phyloP scores from a whole-genome alignment of 2,888 invertebrate species.

The Drosophila koepferae region DNA sequence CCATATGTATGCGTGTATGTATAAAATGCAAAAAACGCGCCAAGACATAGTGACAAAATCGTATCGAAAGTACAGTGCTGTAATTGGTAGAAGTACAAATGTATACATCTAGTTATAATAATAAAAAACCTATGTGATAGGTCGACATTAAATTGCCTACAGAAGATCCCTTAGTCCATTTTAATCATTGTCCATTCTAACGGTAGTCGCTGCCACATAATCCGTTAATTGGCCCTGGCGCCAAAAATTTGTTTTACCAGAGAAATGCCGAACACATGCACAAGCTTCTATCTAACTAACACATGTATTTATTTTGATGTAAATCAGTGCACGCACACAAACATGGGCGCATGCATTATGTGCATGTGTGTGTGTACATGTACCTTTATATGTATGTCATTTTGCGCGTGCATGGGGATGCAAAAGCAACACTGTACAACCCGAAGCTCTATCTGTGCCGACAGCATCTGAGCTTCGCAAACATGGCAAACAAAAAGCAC shows the following conservation, averaged over 20 bases:
- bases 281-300: slow-evolving; percentile 6
- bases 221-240: slow-evolving; percentile 72
- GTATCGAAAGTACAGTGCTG: background rate
- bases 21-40: slow-evolving; percentile 2
- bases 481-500: slow-evolving; percentile 80
- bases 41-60: background rate
- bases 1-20: background rate
- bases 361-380: slow-evolving; percentile 5
- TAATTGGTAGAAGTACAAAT: background rate
- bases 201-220: slow-evolving; percentile 45
- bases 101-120: background rate
- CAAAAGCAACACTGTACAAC: slow-evolving; percentile 77
- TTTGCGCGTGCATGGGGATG: slow-evolving; percentile 59
- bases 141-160: background rate
- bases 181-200: slow-evolving; percentile 41
- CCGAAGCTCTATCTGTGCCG: slow-evolving; percentile 64
- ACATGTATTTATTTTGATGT: slow-evolving; percentile 42
- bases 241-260: slow-evolving; percentile 64
- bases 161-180: slow-evolving; percentile 10
- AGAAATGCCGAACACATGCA: slow-evolving; percentile 30
- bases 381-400: slow-evolving; percentile 29
- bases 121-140: background rate
- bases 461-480: slow-evolving; percentile 68
- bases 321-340: slow-evolving; percentile 16
- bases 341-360: slow-evolving; percentile 11